Evolutionary conservation across 2,113 vertebrate species (phyloP).

Genomic region (Bettongia penicillata): DNA sequence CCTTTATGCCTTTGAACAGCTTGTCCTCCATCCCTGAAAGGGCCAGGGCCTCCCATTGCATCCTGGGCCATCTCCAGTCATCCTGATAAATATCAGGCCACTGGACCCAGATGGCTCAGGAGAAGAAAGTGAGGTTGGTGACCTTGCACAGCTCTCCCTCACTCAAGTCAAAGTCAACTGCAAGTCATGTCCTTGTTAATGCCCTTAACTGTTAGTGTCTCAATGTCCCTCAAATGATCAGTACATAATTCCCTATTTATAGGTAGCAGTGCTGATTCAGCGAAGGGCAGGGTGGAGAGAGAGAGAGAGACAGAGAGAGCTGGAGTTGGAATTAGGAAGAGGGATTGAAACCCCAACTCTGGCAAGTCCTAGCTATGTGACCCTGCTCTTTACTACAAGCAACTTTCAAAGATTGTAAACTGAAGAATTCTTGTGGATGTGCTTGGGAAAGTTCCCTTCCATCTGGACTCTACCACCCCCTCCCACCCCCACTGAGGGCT

Average conservation of each 20-base stretch:
- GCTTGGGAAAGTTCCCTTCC: background rate
- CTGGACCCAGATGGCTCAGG: no score
- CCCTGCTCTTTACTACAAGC: no score
- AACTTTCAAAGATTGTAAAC: background rate
- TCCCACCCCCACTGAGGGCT: background rate
- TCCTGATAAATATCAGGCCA: no score
- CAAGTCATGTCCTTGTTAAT: background rate
- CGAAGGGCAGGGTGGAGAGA: background rate
- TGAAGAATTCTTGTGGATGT: background rate
- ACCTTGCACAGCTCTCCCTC: no score
- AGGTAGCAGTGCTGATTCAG: background rate
- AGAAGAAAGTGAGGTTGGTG: no score
- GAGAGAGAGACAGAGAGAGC: background rate
- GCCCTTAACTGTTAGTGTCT: background rate
- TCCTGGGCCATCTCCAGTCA: no score
- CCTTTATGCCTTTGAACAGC: no score
- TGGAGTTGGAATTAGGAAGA: background rate
- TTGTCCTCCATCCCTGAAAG: background rate
- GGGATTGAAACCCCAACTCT: background rate
- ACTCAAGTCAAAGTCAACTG: no score
- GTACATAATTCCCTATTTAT: background rate
- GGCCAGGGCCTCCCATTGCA: no score
- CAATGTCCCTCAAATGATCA: background rate
- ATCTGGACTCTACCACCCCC: background rate
- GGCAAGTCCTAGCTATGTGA: no score